Conservation (phyloP, 2,888 invertebrate genomes). For the Ischnura elegans region DNA sequence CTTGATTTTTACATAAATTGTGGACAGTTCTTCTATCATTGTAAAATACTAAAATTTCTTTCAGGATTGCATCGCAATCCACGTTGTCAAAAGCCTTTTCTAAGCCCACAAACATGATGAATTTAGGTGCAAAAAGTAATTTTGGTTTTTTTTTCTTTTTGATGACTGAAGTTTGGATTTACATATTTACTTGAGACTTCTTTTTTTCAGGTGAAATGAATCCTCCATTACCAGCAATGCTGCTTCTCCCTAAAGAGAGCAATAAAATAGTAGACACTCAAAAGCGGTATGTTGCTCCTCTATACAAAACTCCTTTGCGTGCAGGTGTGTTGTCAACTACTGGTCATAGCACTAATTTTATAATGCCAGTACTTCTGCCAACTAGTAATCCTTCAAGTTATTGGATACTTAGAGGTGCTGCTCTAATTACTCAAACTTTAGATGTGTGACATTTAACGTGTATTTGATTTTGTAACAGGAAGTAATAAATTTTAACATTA, state of each 20-base stretch:
- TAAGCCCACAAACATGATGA: too few relatives aligned
- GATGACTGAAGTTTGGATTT: too few relatives aligned
- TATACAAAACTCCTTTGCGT: slow-evolving; percentile 93
- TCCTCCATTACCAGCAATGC: slow-evolving; percentile 85
- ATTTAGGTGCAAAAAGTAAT: too few relatives aligned
- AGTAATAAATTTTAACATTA: too few relatives aligned
- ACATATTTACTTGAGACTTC: not conserved
- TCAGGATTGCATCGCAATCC: too few relatives aligned
- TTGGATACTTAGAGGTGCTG: slow-evolving; percentile 95
- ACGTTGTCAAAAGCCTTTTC: too few relatives aligned
- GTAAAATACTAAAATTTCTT: too few relatives aligned
- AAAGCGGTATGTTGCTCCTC: slow-evolving; percentile 85
- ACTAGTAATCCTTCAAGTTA: slow-evolving; percentile 84
- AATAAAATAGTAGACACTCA: slow-evolving; percentile 75
- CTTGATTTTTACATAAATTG: too few relatives aligned
- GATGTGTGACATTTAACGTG: slow-evolving; percentile 77
- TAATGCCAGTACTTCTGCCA: slow-evolving; percentile 87
- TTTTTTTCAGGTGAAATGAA: slow-evolving; percentile 85
- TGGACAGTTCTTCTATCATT: too few relatives aligned
- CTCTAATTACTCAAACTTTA: slow-evolving; percentile 89
- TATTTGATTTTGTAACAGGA: not conserved
- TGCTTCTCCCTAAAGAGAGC: slow-evolving; percentile 82
- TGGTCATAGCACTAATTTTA: slow-evolving; percentile 96
- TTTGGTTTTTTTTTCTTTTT: too few relatives aligned
- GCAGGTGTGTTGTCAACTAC: slow-evolving; percentile 94